Evolutionary conservation across 2,113 vertebrate genomes (phyloP), one percentile per base, ranked within the genome.

Genomic region (Delphinapterus leucas): DNA sequence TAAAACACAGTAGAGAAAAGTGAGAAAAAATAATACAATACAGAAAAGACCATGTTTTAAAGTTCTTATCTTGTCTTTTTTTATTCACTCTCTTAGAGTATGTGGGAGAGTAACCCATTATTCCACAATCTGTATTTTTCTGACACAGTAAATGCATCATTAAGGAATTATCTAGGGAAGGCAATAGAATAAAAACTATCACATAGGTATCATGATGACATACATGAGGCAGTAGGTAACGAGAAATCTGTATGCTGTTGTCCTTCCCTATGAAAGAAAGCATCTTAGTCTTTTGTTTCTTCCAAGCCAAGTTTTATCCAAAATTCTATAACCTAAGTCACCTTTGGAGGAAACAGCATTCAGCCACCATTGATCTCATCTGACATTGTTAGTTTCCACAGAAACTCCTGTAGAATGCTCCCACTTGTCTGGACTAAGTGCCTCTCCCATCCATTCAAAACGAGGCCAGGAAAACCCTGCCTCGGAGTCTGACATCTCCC

Each of bases 321-420:
- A 87, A 85, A 79, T 68, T 97, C 95, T 83, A 97, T 96, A 97
- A 95, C 86, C 96, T 17, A 98, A 97, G 89, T 96, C 91, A 81
- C 96, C 97, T 98, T 97, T 93, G 97, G 82, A 98, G 97, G 96
- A 97, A 97, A 98, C 73, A 92, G 82, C 95, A 95, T 93, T 98
- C 95, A 98, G 98, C 97, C 83, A 76, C 97, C 83, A 70, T 98
- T 98, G 98, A 98, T 98, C 95, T 95, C 97, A 87, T 98, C 97
- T 98, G 97, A 98, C 98, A 98, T 94, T 92, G 97, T 94, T 96
- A 96, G 97, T 99, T 98, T 98, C 98, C 98, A 98, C 98, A 97
- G 99, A 98, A 99, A 99, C 98, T 90, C 82, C 28, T 76, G 95
- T 33, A 98, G 96, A 97, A 98, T 94, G 96, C 41, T 90, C 94